These are phyloP conservation scores for Drosophila quinaria DNA, from an alignment of 2,888 invertebrate genomes.

Conservation along the genomic window DNA sequence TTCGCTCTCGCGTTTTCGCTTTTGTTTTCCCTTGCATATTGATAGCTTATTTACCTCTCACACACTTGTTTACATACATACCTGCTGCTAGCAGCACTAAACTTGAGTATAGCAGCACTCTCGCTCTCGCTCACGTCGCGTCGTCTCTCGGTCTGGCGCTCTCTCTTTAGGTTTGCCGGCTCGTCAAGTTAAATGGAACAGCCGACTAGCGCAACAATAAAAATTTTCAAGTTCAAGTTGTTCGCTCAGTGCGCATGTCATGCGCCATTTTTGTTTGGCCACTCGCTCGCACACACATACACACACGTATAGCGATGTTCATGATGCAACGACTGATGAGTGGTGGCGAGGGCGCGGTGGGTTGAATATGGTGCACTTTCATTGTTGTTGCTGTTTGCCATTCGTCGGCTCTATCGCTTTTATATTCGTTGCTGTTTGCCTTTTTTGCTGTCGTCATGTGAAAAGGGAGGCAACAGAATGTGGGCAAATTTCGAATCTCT, in stretches of 20 bases:
- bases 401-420: constrained; percentile 41
- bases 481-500: constrained; percentile 31
- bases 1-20: constrained; percentile 23
- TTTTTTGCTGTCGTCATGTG: constrained; percentile 76
- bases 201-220: constrained; percentile 51
- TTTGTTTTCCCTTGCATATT: constrained; percentile 38
- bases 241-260: constrained; percentile 83
- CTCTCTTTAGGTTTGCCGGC: constrained; percentile 46
- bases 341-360: background rate
- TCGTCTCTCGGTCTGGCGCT: constrained; percentile 14
- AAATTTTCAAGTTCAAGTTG: constrained; percentile 86
- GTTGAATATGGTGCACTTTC: constrained; percentile 53
- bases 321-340: constrained; percentile 20
- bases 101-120: constrained; percentile 36
- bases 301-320: constrained; percentile 12
- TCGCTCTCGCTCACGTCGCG: constrained; percentile 26
- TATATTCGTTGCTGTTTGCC: constrained; percentile 11
- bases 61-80: constrained; percentile 46
- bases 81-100: constrained; percentile 47
- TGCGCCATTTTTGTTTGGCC: constrained; percentile 61
- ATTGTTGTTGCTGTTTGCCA: constrained; percentile 45
- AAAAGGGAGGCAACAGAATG: constrained; percentile 40
- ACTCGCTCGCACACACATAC: constrained; percentile 33
- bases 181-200: constrained; percentile 55
- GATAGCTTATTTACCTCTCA: constrained; percentile 43